Conservation (phyloP, 2,113 vertebrate genomes). For the Euleptes europaea region DNA sequence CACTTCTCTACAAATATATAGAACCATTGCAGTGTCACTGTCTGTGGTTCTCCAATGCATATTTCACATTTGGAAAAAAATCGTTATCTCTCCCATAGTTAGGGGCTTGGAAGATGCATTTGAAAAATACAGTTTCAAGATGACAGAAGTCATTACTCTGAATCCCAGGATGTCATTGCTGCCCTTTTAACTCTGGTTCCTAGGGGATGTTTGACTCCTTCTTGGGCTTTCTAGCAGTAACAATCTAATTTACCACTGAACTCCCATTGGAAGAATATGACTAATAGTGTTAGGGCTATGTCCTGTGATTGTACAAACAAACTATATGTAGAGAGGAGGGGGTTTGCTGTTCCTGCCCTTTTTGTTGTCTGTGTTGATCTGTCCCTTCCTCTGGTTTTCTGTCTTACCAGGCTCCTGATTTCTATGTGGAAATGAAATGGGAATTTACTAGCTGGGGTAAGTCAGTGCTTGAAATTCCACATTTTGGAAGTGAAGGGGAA, state of each 20-base stretch:
- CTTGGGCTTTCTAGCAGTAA: background rate
- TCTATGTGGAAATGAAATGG: slow-evolving; percentile 99
- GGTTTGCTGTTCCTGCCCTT: background rate
- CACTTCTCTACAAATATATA: background rate
- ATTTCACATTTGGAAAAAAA: background rate
- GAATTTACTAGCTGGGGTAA: slow-evolving; percentile 98
- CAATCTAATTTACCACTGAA: background rate
- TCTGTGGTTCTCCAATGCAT: background rate
- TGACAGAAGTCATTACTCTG: background rate
- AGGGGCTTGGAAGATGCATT: background rate
- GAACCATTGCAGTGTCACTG: background rate
- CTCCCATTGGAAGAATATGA: background rate
- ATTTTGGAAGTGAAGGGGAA: background rate
- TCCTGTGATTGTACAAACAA: background rate
- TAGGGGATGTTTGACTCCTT: background rate
- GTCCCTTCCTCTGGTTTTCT: background rate
- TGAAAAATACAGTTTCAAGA: background rate
- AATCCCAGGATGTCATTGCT: background rate
- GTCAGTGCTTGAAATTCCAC: slow-evolving; percentile 32
- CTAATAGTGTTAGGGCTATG: background rate
- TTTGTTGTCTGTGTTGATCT: background rate
- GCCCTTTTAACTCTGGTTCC: background rate
- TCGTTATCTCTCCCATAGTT: background rate
- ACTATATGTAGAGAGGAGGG: background rate
- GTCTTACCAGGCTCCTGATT: slow-evolving; percentile 84